These are phyloP conservation scores for Aphidius ervi DNA, from an alignment of 1,140 invertebrate genomes.

Conservation along the genomic window DNA sequence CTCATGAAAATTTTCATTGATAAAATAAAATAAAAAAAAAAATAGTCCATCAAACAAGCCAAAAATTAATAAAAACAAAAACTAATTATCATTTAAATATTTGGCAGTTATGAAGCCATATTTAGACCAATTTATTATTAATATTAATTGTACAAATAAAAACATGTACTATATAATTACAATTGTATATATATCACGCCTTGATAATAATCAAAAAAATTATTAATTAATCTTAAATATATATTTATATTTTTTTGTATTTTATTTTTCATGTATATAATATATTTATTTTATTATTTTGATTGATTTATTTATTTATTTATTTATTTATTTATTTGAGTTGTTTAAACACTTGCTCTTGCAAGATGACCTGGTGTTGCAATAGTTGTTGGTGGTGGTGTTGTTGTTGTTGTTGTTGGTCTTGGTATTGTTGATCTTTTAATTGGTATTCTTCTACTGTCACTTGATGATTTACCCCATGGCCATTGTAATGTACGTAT, in stretches of 20 bases:
- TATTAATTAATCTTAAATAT: neutral
- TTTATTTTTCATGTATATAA: neutral
- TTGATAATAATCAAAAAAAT: conserved; percentile 4
- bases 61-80: neutral
- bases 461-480: conserved; percentile 37
- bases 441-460: conserved; percentile 29
- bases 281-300: no score
- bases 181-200: conserved; percentile 2
- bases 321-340: neutral
- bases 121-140: conserved; percentile 4
- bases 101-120: neutral
- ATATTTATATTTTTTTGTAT: neutral
- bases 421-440: conserved; percentile 35
- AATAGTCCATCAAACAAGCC: neutral
- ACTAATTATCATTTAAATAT: neutral
- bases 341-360: conserved; percentile 31
- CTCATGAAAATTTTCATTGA: no score
- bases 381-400: conserved; percentile 33
- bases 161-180: conserved; percentile 7
- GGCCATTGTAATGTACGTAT: conserved; percentile 63
- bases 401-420: conserved; percentile 38
- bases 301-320: neutral
- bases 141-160: conserved; percentile 8
- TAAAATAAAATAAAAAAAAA: no score
- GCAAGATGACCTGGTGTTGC: conserved; percentile 36